Evolutionary conservation across 2,113 vertebrate species (phyloP).

Genomic region (Dasypus novemcinctus): DNA sequence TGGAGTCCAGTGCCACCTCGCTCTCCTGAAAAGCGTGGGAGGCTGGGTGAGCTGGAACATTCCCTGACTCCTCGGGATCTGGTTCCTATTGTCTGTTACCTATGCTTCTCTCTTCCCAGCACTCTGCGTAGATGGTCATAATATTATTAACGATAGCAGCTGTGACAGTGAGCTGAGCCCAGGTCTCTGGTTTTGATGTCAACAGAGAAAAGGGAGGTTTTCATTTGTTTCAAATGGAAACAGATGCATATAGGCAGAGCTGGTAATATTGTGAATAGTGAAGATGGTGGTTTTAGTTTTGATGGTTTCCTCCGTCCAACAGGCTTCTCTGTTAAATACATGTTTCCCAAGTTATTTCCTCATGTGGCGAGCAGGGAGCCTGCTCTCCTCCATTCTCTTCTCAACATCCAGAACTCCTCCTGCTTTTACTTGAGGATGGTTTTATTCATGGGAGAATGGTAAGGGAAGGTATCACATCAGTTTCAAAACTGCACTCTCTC

Average conservation of each 20-base stretch:
- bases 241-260: slow-evolving; percentile 54
- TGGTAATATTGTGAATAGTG: neutral
- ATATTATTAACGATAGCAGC: slow-evolving; percentile 59
- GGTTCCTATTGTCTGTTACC: slow-evolving; percentile 18
- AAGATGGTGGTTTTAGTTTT: neutral
- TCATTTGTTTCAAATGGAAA: slow-evolving; percentile 71
- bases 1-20: neutral
- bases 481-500: neutral
- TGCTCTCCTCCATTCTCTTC: neutral
- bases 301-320: neutral
- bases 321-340: neutral
- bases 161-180: slow-evolving; percentile 32
- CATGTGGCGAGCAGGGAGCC: neutral
- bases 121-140: neutral
- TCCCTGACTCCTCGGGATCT: neutral
- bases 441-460: neutral
- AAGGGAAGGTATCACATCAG: neutral
- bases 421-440: neutral
- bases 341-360: neutral
- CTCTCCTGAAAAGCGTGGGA: neutral
- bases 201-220: slow-evolving; percentile 51
- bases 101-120: neutral
- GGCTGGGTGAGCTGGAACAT: neutral
- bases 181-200: slow-evolving; percentile 64
- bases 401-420: neutral